These are phyloP conservation scores for Fukomys damarensis DNA, from an alignment of 2,113 vertebrate genomes.

Conservation along the genomic window DNA sequence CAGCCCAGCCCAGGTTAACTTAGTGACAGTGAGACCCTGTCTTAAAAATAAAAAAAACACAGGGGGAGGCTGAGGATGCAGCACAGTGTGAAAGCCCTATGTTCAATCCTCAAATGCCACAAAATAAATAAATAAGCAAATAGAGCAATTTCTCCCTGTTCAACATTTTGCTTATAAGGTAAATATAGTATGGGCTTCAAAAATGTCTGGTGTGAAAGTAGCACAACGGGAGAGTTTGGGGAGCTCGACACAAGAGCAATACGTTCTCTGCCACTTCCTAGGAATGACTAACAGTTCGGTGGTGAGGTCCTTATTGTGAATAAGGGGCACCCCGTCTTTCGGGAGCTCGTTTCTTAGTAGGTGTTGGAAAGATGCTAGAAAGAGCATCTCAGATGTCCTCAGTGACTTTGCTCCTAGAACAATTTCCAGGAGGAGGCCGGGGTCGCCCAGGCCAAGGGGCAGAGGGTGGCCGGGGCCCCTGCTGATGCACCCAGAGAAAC, in stretches of 20 bases:
- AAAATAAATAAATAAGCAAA: background rate
- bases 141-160: background rate
- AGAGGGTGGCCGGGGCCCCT: background rate
- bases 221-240: background rate
- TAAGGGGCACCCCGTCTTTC: background rate
- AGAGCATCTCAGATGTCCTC: background rate
- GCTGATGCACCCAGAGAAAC: background rate
- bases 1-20: background rate
- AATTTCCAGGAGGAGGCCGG: background rate
- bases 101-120: background rate
- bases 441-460: background rate
- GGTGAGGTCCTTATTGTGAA: background rate
- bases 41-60: background rate
- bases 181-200: slow-evolving; percentile 5
- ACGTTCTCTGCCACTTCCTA: background rate
- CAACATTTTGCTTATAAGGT: background rate
- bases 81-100: background rate
- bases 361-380: slow-evolving; percentile 30
- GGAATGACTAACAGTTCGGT: background rate
- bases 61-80: background rate
- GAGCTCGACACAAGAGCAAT: slow-evolving; percentile 14
- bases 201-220: background rate
- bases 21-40: background rate
- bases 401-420: background rate
- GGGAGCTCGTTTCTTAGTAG: background rate